phyloP scores from a whole-genome alignment of 2,113 vertebrate genomes.

The Pollimyrus isidori region DNA sequence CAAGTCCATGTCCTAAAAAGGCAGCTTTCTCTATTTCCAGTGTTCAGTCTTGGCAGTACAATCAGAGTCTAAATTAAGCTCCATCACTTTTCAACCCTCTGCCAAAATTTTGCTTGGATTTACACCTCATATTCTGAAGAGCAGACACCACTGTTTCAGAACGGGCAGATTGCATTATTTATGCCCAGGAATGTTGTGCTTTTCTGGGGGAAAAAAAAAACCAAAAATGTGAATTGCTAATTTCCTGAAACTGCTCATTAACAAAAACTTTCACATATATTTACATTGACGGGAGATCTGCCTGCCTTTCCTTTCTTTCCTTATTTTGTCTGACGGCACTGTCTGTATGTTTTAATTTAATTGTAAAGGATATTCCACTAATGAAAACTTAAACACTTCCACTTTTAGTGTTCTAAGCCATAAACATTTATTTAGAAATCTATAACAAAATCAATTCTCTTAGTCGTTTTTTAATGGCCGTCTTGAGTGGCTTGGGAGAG shows the following conservation, averaged over 20 bases:
- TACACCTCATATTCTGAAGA: background rate
- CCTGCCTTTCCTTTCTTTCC: background rate
- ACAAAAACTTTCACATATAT: background rate
- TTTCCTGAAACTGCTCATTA: background rate
- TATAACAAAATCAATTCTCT: constrained; percentile 83
- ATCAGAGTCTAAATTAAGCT: background rate
- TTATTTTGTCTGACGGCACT: constrained; percentile 5
- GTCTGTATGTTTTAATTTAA: constrained; percentile 19
- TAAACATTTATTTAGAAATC: constrained; percentile 82
- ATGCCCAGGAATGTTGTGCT: background rate
- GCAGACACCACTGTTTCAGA: background rate
- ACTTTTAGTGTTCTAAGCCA: constrained; percentile 67
- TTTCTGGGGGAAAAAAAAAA: background rate
- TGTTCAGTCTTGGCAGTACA: background rate
- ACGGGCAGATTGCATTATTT: background rate
- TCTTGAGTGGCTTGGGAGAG: constrained; percentile 68
- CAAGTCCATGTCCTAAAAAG: background rate
- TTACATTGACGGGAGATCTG: background rate
- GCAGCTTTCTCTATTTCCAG: background rate
- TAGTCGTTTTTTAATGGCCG: constrained; percentile 72
- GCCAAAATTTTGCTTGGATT: background rate
- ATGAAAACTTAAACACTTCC: constrained; percentile 59
- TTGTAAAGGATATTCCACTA: constrained; percentile 32
- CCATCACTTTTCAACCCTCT: background rate
- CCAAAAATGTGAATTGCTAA: background rate